Conservation (phyloP, 2,113 vertebrate species). For the Hippocampus comes region DNA sequence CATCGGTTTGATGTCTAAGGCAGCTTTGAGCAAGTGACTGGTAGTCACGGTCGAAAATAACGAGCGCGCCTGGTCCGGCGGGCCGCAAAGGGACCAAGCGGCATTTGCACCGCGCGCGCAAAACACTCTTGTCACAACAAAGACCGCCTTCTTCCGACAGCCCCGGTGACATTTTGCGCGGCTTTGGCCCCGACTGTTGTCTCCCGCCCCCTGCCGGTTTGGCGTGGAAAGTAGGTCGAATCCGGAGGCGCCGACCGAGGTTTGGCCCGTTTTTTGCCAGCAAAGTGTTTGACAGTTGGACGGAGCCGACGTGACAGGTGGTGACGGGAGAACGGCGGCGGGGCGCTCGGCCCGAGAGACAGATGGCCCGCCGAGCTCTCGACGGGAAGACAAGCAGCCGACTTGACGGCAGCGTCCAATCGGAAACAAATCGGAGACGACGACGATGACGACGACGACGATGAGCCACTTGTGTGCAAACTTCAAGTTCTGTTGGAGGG, state of each 20-base stretch:
- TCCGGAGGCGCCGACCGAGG: no score
- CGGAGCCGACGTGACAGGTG: conserved; percentile 60
- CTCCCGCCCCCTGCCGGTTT: no score
- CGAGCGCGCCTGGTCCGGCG: background rate
- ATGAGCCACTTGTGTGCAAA: background rate
- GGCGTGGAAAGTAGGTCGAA: no score
- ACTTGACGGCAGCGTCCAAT: background rate
- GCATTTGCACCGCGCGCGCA: background rate
- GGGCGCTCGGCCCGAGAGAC: conserved; percentile 4
- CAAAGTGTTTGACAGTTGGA: conserved; percentile 47
- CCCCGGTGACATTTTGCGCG: no score
- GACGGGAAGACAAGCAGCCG: background rate
- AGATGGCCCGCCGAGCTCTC: conserved; percentile 1
- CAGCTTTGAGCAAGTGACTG: no score
- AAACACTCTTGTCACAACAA: no score
- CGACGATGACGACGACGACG: no score
- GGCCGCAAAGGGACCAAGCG: background rate
- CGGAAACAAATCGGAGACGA: background rate
- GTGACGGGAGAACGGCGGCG: conserved; percentile 37
- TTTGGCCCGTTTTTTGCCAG: conserved; percentile 28
- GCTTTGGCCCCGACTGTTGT: no score
- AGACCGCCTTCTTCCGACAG: no score
- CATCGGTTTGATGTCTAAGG: no score
- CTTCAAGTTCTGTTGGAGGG: background rate
- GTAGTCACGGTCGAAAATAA: no score